Evolutionary conservation across 2,888 invertebrate genomes (phyloP), one percentile per base, ranked within the genome.

Genomic region (Belgica antarctica): DNA sequence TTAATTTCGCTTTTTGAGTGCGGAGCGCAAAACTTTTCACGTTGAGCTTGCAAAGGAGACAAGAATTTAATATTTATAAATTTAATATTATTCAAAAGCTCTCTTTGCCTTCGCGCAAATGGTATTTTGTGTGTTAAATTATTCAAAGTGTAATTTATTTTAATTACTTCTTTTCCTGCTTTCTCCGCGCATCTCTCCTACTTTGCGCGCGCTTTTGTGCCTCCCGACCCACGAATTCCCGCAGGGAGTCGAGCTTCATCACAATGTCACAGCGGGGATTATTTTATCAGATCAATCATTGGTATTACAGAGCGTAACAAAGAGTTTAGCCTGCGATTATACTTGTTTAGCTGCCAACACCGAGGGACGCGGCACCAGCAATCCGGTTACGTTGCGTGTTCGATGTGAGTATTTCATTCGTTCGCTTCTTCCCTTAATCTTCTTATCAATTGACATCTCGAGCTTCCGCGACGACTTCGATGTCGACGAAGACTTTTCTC

Each of bases 261-360:
- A 91, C 81, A 93, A 92, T 80, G 86, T 88, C 73, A 87, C 87
- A 1, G 88, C 87, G 10, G 92, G 93, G 36, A 84, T 93, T 71
- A 90, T 93, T 75, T 84, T 93, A 75, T 92, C 91, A 78, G 92
- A 92, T 76, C 91, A 90, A 79, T 92, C 91, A 76, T 82, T 94
- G 74, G 92, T 94, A 5, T 86, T 94, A 71, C 93, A 93, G 78
- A 89, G 89, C 74, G 89, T 94, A 71, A 89, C 89, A 57, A 83
- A 92, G 72, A 85, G 87, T 72, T 89, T 90, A 28, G 92, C 91
- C n/a, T 93, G 94, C 2, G 89, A 90, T 79, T 94, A 92, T 81
- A 90, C 90, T 70, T 94, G 94, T 77, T 83, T 89, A 78, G 92
- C 92, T 28, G 89, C 89, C 71, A 94, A 94, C 80, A 86, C 87